Conservation (phyloP, 30 jellyfish, hydroid and myxozoan species). For the Turritopsis rubra region DNA sequence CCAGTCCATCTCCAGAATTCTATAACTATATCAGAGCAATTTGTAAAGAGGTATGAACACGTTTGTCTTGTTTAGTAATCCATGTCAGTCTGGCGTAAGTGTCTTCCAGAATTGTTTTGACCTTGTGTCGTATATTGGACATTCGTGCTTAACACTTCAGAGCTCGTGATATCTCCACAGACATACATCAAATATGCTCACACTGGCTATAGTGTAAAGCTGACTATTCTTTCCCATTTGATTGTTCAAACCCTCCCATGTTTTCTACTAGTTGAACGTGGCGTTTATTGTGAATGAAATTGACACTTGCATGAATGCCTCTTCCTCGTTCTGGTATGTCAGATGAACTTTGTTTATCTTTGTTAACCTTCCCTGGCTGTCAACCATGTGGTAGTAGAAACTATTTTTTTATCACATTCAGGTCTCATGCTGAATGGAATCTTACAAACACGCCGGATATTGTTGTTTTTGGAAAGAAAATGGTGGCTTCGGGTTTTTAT, state of each 20-base stretch:
- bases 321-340: not conserved
- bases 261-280: not conserved
- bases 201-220: no score
- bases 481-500: slow-evolving; percentile 1
- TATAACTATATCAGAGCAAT: not conserved
- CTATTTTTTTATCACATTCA: not conserved
- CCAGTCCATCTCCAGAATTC: not conserved
- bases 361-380: no score
- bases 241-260: not conserved
- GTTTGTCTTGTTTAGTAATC: not conserved
- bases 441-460: not conserved
- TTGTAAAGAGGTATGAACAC: slow-evolving; percentile 11
- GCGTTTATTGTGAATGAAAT: slow-evolving; percentile 13
- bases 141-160: not conserved
- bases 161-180: not conserved
- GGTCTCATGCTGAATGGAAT: slow-evolving; percentile 4
- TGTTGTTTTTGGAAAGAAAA: slow-evolving; percentile 5
- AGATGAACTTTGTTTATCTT: not conserved
- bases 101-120: no score
- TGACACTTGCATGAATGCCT: not conserved
- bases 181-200: not conserved
- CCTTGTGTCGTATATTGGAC: no score
- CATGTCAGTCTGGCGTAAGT: no score
- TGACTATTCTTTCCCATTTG: not conserved
- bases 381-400: no score